Percentiles rank a stretch among this genome's conserved stretches.
These are phyloP conservation scores for Mus musculus DNA, from an alignment of 2,113 vertebrate genomes.

Conservation along the genomic window DNA sequence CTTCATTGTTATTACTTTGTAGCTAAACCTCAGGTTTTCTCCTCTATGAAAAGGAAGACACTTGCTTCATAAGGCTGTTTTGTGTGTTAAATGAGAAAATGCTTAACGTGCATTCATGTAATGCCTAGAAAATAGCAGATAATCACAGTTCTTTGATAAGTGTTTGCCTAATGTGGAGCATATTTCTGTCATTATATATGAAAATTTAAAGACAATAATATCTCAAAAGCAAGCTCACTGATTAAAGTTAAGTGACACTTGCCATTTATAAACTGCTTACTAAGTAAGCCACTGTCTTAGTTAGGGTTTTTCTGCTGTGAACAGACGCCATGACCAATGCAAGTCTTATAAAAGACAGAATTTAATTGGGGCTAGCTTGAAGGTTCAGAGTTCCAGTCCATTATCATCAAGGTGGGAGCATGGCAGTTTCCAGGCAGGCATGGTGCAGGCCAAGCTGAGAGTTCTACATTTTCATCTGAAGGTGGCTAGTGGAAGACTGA, in stretches of 20 bases:
- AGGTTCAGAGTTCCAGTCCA: no score
- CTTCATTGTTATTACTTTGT: not conserved
- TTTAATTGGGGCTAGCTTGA: no score
- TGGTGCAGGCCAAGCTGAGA: no score
- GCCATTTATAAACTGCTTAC: not conserved
- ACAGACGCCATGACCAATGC: no score
- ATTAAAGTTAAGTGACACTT: slow-evolving; percentile 39
- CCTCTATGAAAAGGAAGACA: not conserved
- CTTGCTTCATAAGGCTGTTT: not conserved
- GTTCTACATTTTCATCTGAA: no score
- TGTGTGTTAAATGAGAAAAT: not conserved
- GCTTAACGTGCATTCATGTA: not conserved
- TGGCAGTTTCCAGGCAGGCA: no score
- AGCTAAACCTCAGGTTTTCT: slow-evolving; percentile 27
- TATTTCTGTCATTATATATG: not conserved
- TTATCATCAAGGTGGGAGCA: no score
- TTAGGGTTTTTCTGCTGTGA: no score
- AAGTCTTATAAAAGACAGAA: no score
- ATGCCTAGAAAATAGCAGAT: not conserved
- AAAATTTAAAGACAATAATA: slow-evolving; percentile 26
- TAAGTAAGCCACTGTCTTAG: not conserved
- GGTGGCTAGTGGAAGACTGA: no score
- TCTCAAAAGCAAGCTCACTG: slow-evolving; percentile 25
- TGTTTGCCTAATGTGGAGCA: not conserved
- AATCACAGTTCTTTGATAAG: not conserved